phyloP scores from a whole-genome alignment of 2,113 vertebrate species.

The human (Homo sapiens) region DNA sequence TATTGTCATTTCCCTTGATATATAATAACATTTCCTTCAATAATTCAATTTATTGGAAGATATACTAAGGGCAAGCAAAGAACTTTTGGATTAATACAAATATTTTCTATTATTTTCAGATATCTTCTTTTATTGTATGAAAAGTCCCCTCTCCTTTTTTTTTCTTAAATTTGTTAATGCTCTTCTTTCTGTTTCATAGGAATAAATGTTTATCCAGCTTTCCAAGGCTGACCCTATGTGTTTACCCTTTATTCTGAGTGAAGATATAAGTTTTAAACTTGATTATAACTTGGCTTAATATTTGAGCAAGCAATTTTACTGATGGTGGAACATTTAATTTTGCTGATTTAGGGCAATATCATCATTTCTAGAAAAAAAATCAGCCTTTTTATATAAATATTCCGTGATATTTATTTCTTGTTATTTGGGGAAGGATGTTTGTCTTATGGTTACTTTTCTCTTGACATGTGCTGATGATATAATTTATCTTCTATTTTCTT shows the following conservation, averaged over 20 bases:
- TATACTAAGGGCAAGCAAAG: neutral
- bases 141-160: neutral
- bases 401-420: neutral
- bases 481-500: neutral
- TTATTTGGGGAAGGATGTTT: neutral
- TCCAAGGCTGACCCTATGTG: neutral
- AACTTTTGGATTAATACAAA: neutral
- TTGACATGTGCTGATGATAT: neutral
- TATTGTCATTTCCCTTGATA: neutral
- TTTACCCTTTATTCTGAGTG: neutral
- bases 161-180: neutral
- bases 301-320: neutral
- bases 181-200: neutral
- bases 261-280: neutral
- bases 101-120: neutral
- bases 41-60: neutral
- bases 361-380: slow-evolving; percentile 4
- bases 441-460: neutral
- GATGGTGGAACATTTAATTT: slow-evolving; percentile 17
- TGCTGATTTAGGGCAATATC: neutral
- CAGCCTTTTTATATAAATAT: neutral
- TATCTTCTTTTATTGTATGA: neutral
- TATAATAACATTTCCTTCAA: neutral
- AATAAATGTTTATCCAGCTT: neutral
- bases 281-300: neutral